Evolutionary conservation across 2,888 invertebrate species (phyloP), one percentile per base, ranked within the genome.

Genomic region (Lydus trimaculatus): DNA sequence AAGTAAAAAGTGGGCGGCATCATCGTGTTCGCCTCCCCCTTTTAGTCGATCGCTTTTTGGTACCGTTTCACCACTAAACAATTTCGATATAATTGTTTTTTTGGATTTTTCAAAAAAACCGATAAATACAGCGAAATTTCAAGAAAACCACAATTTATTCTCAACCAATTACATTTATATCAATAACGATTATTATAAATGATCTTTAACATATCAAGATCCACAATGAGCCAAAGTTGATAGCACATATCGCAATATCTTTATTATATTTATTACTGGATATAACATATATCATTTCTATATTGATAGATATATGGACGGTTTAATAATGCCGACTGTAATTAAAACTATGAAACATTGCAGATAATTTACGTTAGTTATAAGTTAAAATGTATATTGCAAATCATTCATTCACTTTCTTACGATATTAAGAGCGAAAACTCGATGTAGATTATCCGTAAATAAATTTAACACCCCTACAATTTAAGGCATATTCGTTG

Each of bases 1-100:
- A 83, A 82, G 81, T 82, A 83, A 84, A 84, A 84, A 84, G 84
- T 83, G 80, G 83, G 84, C 83, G 84, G 82, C 79, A 79, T 81
- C 81, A 74, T 65, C 52, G 15, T 11, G 25, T 11, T 52, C 52
- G 25, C 52, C 52, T 52, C 25, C 52, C 52, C 52, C 25, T 52
- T 52, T 52, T 15, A 9, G 52, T 3, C 15, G 23, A 52, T 13
- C 23, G 52, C 52, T 11, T 23, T 52, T 52, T 52, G 23, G 52
- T 52, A 52, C 52, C 52, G 52, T 52, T 52, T 52, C 25, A 20
- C 52, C 52, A 52, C 52, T 52, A 52, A 52, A 25, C 25, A 52
- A 52, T 52, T 52, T 25, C 23, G 25, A 52, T 48, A 20, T 17
- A 0, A 48, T 48, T 48, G 7, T 2, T 4, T 0, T n/a, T 48